These are phyloP conservation scores for Oryctolagus cuniculus DNA, from an alignment of 2,113 vertebrate genomes.

Conservation along the genomic window mOryCun1.1 NC_091442.1:101291001-101291500, in stretches of 20 bases:
- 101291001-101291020: too few relatives aligned
- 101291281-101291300: neutral
- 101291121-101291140: neutral
- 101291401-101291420: neutral
- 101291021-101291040: too few relatives aligned
- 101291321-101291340: neutral
- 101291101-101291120: neutral
- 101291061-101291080: too few relatives aligned
- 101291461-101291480: neutral
- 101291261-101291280: neutral
- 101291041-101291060: too few relatives aligned
- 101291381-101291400: neutral
- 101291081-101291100: neutral
- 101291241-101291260: conserved; percentile 24
- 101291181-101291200: neutral
- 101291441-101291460: neutral
- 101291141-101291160: neutral
- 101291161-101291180: neutral
- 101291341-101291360: neutral
- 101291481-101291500: neutral
- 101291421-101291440: neutral
- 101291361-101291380: conserved; percentile 68
- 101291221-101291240: neutral
- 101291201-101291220: neutral
- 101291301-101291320: neutral